These are phyloP conservation scores for Leptodactylus fallax DNA, from an alignment of 2,797 vertebrate species.

Conservation along the genomic window DNA sequence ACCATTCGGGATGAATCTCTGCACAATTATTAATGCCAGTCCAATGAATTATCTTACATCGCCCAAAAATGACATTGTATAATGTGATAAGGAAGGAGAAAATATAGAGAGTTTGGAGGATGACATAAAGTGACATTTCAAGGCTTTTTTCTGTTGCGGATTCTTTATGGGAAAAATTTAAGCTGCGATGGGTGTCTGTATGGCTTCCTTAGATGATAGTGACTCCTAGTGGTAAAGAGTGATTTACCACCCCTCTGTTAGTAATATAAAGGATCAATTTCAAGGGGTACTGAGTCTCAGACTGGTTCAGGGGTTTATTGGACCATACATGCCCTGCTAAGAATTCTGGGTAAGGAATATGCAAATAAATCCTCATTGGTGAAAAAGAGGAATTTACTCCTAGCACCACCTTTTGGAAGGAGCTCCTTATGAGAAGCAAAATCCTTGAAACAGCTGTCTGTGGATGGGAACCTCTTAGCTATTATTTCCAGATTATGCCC, in stretches of 20 bases:
- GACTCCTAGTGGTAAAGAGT: conserved; percentile 32
- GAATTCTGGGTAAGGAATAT: no score
- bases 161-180: background rate
- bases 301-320: no score
- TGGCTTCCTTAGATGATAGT: conserved; percentile 13
- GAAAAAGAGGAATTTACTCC: no score
- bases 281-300: no score
- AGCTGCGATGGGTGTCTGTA: background rate
- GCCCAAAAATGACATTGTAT: conserved; percentile 14
- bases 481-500: no score
- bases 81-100: conserved; percentile 41
- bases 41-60: conserved; percentile 40
- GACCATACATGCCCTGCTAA: no score
- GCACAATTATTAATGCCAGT: conserved; percentile 41
- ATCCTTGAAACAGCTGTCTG: no score
- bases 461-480: no score
- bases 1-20: conserved; percentile 19
- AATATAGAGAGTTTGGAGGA: conserved; percentile 26
- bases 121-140: conserved; percentile 36
- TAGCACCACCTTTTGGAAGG: no score
- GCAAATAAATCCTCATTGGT: no score
- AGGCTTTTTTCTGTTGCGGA: background rate
- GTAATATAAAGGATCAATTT: background rate
- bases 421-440: no score
- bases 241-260: background rate